Evolutionary conservation across 2,113 vertebrate genomes (phyloP).

Genomic region (Tenebrosternarchus preto): DNA sequence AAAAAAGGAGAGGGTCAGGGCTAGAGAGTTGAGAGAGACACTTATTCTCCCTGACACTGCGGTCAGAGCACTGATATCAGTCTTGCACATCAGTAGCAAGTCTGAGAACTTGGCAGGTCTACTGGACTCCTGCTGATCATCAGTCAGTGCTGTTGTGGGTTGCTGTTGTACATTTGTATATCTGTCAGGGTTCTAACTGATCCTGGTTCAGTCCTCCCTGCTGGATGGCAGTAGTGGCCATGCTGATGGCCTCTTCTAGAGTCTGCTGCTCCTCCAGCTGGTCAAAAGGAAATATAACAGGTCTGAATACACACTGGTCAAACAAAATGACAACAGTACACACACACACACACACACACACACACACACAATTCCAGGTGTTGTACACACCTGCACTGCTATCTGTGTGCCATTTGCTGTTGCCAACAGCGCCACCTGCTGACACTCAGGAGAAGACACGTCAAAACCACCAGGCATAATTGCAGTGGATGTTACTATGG

Average conservation of each 20-base stretch:
- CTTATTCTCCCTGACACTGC: no score
- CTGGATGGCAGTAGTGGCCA: constrained; percentile 73
- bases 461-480: constrained; percentile 61
- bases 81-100: no score
- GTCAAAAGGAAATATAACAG: neutral
- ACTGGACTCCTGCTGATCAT: neutral
- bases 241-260: constrained; percentile 75
- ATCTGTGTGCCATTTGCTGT: constrained; percentile 73
- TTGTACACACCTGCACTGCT: constrained; percentile 71
- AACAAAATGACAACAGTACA: neutral
- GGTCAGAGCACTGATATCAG: no score
- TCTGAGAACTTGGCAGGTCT: no score
- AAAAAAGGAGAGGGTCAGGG: no score
- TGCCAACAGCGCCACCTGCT: constrained; percentile 78
- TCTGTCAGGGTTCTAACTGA: constrained; percentile 55
- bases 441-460: constrained; percentile 62
- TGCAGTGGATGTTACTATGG: constrained; percentile 71
- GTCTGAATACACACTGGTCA: no score
- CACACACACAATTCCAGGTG: neutral
- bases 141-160: neutral
- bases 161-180: neutral
- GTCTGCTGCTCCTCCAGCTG: constrained; percentile 79
- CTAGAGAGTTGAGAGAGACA: no score
- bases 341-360: neutral
- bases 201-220: constrained; percentile 58